Evolutionary conservation across 2,113 vertebrate genomes (phyloP).

Genomic region (Rafetus swinhoei): DNA sequence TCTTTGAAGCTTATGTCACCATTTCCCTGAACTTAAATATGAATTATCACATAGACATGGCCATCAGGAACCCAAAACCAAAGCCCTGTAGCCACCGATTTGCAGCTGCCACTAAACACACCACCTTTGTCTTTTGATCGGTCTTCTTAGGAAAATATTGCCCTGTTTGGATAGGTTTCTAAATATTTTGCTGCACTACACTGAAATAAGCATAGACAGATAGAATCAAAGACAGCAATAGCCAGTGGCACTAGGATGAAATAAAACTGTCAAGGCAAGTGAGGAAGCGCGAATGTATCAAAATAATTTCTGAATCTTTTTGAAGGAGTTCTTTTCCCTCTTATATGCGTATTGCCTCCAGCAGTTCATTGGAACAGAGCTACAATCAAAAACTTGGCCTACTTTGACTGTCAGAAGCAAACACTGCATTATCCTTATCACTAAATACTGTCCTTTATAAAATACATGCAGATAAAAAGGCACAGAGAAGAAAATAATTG

Average conservation of each 20-base stretch:
- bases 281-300: conserved; percentile 53
- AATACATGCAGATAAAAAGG: background rate
- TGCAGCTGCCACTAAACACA: conserved; percentile 21
- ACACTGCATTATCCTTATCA: background rate
- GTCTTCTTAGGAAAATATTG: background rate
- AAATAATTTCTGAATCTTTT: conserved; percentile 59
- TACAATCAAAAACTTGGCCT: conserved; percentile 59
- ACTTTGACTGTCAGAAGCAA: conserved; percentile 40
- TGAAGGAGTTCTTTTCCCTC: conserved; percentile 42
- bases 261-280: conserved; percentile 62
- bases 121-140: background rate
- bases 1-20: background rate
- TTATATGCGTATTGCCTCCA: conserved; percentile 42
- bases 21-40: background rate
- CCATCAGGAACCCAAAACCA: background rate
- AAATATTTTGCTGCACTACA: conserved; percentile 42
- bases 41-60: background rate
- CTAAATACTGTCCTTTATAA: background rate
- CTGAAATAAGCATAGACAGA: conserved; percentile 19
- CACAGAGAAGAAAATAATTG: background rate
- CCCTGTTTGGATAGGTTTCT: background rate
- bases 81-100: background rate
- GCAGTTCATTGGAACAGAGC: conserved; percentile 40
- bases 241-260: conserved; percentile 44
- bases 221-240: conserved; percentile 49